A percentile compares a stretch with the other conserved stretches of the same genome.
Conservation (phyloP, 2,113 vertebrate genomes). For the Podocnemis expansa region DNA sequence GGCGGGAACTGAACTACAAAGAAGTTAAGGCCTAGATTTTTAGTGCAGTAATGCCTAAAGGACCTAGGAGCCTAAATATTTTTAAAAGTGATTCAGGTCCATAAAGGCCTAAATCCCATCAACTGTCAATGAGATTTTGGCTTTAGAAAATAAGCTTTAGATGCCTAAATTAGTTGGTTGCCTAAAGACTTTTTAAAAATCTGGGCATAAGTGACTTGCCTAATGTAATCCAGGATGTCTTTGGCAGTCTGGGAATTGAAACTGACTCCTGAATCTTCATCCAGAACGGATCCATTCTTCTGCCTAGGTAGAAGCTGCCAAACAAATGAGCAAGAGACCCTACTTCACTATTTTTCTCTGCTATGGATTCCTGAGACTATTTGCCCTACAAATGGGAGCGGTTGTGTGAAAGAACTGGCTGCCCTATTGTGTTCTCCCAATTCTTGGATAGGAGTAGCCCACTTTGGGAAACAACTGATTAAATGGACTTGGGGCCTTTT, state of each 20-base stretch:
- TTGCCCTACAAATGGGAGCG: slow-evolving; percentile 20
- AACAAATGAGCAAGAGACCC: slow-evolving; percentile 26
- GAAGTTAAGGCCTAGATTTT: not conserved
- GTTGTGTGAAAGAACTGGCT: not conserved
- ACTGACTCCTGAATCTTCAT: not conserved
- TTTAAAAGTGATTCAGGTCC: not conserved
- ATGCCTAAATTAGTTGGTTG: not conserved
- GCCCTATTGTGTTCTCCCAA: not conserved
- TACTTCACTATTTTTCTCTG: slow-evolving; percentile 26
- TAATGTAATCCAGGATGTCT: not conserved
- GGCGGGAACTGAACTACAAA: not conserved
- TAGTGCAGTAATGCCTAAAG: not conserved
- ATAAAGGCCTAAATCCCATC: not conserved
- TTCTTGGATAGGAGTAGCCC: not conserved
- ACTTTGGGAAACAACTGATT: slow-evolving; percentile 32
- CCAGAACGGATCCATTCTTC: not conserved
- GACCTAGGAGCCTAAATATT: not conserved
- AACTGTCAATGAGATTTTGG: not conserved
- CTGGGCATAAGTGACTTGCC: not conserved
- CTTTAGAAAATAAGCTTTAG: not conserved
- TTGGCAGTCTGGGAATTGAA: not conserved
- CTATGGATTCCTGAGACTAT: not conserved
- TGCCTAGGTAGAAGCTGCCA: not conserved
- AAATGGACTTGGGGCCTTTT: not conserved
- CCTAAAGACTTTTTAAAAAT: not conserved